Conservation (phyloP, 2,888 invertebrate species). For the Balanococcus diminutus region DNA sequence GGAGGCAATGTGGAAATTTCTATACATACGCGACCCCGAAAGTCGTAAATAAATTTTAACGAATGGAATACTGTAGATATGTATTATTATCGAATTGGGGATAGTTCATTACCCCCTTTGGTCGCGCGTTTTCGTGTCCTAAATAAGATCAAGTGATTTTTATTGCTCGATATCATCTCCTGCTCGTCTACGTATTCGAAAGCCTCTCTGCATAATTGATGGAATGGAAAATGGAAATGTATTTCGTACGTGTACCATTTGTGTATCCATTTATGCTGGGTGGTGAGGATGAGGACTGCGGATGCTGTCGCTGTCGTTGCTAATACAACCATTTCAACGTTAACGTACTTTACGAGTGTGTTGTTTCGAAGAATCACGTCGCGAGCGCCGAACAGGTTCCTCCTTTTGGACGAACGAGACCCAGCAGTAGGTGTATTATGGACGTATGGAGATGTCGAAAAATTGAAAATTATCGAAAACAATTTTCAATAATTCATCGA, state of each 20-base stretch:
- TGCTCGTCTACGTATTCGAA: neutral
- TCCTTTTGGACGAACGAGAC: neutral
- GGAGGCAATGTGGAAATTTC: neutral
- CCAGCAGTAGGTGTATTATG: neutral
- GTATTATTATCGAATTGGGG: neutral
- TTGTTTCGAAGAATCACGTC: neutral
- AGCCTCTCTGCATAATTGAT: neutral
- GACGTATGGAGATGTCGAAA: neutral
- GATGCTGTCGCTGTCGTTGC: too few species aligned
- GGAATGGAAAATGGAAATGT: neutral
- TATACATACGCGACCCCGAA: neutral
- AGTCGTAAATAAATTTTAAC: constrained; percentile 13
- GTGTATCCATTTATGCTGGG: too few species aligned
- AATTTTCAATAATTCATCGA: neutral
- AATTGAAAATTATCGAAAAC: neutral
- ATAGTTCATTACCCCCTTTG: neutral
- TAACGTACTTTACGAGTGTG: too few species aligned
- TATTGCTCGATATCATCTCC: neutral
- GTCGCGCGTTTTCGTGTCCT: neutral
- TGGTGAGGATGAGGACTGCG: too few species aligned
- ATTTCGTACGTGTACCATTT: neutral
- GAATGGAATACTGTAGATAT: neutral
- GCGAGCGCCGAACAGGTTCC: neutral
- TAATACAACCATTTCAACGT: too few species aligned
- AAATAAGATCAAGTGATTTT: neutral